Evolutionary conservation across 2,113 vertebrate genomes (phyloP), one percentile per base, ranked within the genome.

Genomic region (Chionis minor): DNA sequence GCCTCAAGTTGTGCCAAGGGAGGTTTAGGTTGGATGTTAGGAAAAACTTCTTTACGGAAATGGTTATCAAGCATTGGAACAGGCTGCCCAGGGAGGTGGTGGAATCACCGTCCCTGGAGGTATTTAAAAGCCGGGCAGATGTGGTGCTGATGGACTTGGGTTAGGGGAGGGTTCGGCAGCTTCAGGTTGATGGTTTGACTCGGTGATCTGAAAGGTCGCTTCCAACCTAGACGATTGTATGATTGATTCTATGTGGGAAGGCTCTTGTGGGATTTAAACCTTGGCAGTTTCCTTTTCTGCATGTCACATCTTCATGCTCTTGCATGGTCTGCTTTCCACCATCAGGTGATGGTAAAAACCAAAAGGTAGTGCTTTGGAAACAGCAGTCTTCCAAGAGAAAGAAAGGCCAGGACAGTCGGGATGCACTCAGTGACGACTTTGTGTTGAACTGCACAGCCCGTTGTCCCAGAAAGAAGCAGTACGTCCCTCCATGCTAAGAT

Each of bases 371-470:
- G 17, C 9, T 72, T 61, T 21, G 51, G 44, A 33, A 62, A 52
- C 17, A 44, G 33, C 62, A 4, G 33, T 13, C 10, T 26, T 42
- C 32, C 18, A 27, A 18, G 3, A 18, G 44, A 27, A n/a, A 27
- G n/a, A 6, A 52, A 52, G 28, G 11, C 27, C 24, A 28, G 35
- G 13, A 16, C 23, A 1, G 2, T 12, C 0, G 0, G 24, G 54
- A 30, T 8, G 42, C 19, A 2, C 16, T 10, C 54, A 33, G 47
- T 10, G 15, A 1, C 12, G 3, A n/a, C 19, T 62, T 42, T 4
- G 0, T 30, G 22, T 7, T 2, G 20, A 16, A 8, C 38, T 1
- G 8, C 6, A 8, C 35, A 4, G 51, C 3, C 12, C 2, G 4
- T 4, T 44, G 38, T 45, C 52, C 33, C 42, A 42, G 63, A 65